Evolutionary conservation across 2,797 vertebrate species (phyloP), one percentile per base, ranked within the genome.

Genomic region (Cyprinella venusta): DNA sequence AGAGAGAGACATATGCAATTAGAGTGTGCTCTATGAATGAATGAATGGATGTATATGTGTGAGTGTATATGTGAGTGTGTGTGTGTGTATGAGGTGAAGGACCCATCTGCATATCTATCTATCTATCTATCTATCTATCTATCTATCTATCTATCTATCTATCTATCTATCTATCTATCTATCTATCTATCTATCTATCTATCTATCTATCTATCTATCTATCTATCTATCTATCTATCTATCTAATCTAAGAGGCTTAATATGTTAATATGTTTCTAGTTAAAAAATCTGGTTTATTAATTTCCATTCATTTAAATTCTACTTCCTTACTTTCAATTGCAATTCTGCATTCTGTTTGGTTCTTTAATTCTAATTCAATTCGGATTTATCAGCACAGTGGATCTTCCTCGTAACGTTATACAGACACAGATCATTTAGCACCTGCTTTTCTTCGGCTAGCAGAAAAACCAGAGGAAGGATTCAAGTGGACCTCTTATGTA

Each of bases 1-100:
- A n/a, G n/a, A 45, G 42, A 84, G 3, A 56, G 12, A 13, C 30
- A 18, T 64, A 61, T 36, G 67, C 48, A 86, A 76, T 83, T 83
- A 86, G 48, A 42, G 24, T 84, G n/a, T 84, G 36, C 19, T 84
- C 45, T 76, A 36, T 84, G 30, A 67, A 54, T 76, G 76, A 68
- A 54, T 76, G 69, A 68, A 52, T 79, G 63, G 48, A 50, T 59
- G 40, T 52, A 33, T 64, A 3, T 52, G 8, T 36, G 19, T 84
- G n/a, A n/a, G n/a, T n/a, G n/a, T n/a, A n/a, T n/a, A n/a, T n/a
- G n/a, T n/a, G n/a, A n/a, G n/a, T n/a, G 80, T 88, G 86, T 40
- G n/a, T 38, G 59, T 78, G 69, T 48, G 75, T 79, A 56, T 88
- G 89, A 40, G 92, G 90, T 92, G 86, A 91, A 91, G 48, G 59